Evolutionary conservation across 37 sponge, comb jelly and placozoan genomes (phyloP).

Genomic region (Halichondria panicea): DNA sequence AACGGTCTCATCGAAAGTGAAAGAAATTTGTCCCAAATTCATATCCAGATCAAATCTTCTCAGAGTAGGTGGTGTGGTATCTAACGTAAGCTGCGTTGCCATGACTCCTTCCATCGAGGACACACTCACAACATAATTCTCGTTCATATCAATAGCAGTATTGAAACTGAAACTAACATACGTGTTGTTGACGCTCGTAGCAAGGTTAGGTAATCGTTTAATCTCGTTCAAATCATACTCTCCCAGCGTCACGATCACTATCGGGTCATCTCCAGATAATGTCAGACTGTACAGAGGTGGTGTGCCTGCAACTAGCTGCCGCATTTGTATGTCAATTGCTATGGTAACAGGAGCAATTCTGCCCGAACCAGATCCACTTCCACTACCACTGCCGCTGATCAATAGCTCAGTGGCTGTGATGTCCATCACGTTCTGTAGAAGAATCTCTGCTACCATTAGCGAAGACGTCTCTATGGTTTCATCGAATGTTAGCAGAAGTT

Average conservation of each 20-base stretch:
- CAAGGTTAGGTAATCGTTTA: constrained; percentile 63
- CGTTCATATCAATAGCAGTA: constrained; percentile 78
- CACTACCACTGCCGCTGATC: constrained; percentile 8
- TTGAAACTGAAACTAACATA: constrained; percentile 57
- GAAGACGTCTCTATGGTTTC: constrained; percentile 74
- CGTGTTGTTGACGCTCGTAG: constrained; percentile 61
- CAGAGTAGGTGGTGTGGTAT: constrained; percentile 58
- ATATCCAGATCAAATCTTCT: constrained; percentile 63
- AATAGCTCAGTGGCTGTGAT: too few species aligned
- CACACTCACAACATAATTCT: constrained; percentile 53
- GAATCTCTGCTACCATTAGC: constrained; percentile 53
- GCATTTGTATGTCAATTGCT: constrained; percentile 1
- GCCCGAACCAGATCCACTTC: constrained; percentile 11
- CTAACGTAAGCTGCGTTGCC: constrained; percentile 41
- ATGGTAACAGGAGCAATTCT: not conserved
- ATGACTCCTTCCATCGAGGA: constrained; percentile 24
- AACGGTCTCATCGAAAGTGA: constrained; percentile 87
- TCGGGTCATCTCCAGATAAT: constrained; percentile 63
- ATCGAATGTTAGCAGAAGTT: constrained; percentile 80
- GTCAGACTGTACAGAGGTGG: constrained; percentile 51
- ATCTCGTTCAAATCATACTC: constrained; percentile 84
- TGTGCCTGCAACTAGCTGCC: constrained; percentile 43
- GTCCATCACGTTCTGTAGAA: constrained; percentile 58
- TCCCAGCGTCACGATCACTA: constrained; percentile 62
- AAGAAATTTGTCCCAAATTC: constrained; percentile 58